Evolutionary conservation across 1,140 invertebrate species (phyloP).

Genomic region (Platyscapa corneri): DNA sequence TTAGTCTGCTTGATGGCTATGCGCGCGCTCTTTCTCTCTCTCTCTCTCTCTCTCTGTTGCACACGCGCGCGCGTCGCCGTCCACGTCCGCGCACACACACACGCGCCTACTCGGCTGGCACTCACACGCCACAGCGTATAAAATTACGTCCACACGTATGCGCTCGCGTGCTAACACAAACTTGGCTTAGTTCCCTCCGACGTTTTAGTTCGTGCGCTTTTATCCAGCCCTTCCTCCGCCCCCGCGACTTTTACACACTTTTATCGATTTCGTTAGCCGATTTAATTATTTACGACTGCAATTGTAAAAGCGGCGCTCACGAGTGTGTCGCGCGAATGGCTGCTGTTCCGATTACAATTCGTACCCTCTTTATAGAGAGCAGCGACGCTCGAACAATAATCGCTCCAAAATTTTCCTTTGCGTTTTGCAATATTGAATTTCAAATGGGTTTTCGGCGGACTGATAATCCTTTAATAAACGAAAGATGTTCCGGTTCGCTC

Average conservation of each 20-base stretch:
- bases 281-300: neutral
- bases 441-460: rapidly evolving
- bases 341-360: neutral
- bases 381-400: neutral
- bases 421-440: neutral
- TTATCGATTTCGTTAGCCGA: neutral
- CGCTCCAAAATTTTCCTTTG: neutral
- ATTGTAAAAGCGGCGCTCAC: neutral
- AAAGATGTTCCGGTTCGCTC: neutral
- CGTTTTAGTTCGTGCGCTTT: neutral
- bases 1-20: neutral
- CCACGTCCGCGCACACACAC: neutral
- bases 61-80: no score
- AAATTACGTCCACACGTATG: neutral
- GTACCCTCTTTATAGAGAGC: neutral
- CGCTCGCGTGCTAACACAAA: neutral
- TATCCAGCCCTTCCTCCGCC: neutral
- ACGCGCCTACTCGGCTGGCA: neutral
- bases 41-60: no score
- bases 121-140: neutral
- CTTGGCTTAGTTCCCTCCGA: neutral
- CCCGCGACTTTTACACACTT: neutral
- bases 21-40: no score
- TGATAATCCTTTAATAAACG: neutral
- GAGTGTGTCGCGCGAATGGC: no score